Conservation (phyloP, 2,797 vertebrate genomes). For the Malurus splendens region DNA sequence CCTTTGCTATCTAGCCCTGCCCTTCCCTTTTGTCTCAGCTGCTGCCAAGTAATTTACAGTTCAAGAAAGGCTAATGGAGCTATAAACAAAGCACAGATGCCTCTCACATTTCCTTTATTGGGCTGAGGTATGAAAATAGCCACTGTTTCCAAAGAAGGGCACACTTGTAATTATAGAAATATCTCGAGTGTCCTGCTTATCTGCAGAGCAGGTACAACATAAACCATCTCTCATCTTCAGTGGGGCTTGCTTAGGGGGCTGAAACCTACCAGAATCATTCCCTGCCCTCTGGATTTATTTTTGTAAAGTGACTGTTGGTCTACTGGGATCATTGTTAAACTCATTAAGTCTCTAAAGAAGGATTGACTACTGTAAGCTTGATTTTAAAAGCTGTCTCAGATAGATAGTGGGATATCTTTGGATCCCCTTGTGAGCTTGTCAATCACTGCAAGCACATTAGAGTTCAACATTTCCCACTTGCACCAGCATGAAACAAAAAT, state of each 20-base stretch:
- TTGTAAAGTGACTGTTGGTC: background rate
- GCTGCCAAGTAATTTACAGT: constrained; percentile 58
- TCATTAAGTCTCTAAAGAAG: background rate
- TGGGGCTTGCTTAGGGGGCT: background rate
- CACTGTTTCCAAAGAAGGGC: background rate
- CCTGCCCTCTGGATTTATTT: background rate
- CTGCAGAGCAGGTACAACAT: background rate
- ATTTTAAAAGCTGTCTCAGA: background rate
- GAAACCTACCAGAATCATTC: background rate
- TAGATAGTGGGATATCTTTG: background rate
- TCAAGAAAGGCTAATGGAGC: constrained; percentile 56
- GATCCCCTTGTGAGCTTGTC: background rate
- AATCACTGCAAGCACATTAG: background rate
- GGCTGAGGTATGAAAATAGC: constrained; percentile 41
- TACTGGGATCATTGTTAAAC: background rate
- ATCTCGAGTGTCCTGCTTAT: background rate
- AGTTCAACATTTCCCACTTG: background rate
- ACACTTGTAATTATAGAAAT: background rate
- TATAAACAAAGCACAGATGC: constrained; percentile 57
- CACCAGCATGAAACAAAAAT: background rate
- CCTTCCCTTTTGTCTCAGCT: constrained; percentile 20
- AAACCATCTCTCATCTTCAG: background rate
- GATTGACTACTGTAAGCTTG: background rate
- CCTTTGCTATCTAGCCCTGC: background rate
- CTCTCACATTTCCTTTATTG: constrained; percentile 41